Evolutionary conservation across 2,888 invertebrate species (phyloP).

Genomic region (Nematopogon swammerdamellus): DNA sequence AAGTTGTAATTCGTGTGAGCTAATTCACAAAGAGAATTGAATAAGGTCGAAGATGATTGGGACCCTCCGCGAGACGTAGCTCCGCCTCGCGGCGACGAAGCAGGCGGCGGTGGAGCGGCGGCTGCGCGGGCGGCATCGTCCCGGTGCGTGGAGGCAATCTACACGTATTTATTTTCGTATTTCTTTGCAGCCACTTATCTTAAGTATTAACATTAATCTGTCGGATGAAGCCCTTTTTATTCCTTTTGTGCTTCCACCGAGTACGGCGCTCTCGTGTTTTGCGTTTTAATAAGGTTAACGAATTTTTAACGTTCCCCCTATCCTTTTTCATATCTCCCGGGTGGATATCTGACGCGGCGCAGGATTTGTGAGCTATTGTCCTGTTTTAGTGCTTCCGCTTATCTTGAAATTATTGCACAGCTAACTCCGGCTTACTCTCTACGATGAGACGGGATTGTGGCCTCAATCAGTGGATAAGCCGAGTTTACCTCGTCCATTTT

Average conservation of each 20-base stretch:
- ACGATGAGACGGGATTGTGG: no score
- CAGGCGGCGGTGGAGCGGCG: background rate
- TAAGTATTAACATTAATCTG: slow-evolving; percentile 17
- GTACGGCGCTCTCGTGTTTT: slow-evolving; percentile 9
- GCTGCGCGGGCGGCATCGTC: no score
- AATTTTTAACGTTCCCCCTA: slow-evolving; percentile 20
- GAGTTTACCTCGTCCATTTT: background rate
- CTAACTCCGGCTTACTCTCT: background rate
- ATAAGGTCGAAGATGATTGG: background rate
- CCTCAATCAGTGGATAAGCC: background rate
- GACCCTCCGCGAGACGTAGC: background rate
- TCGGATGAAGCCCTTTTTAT: slow-evolving; percentile 25
- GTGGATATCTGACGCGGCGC: background rate
- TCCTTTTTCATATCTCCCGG: slow-evolving; percentile 1
- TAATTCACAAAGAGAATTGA: background rate
- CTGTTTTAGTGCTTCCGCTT: background rate
- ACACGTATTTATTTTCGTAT: background rate
- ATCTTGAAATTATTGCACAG: background rate
- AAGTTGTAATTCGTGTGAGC: background rate
- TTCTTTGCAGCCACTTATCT: slow-evolving; percentile 6
- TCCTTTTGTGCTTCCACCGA: slow-evolving; percentile 25
- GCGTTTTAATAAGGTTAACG: slow-evolving; percentile 32
- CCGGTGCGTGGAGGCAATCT: no score
- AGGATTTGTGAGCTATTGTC: background rate
- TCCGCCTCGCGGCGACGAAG: background rate